Evolutionary conservation across 1,140 invertebrate genomes (phyloP), one percentile per base, ranked within the genome.

Genomic region (Euwallacea similis): DNA sequence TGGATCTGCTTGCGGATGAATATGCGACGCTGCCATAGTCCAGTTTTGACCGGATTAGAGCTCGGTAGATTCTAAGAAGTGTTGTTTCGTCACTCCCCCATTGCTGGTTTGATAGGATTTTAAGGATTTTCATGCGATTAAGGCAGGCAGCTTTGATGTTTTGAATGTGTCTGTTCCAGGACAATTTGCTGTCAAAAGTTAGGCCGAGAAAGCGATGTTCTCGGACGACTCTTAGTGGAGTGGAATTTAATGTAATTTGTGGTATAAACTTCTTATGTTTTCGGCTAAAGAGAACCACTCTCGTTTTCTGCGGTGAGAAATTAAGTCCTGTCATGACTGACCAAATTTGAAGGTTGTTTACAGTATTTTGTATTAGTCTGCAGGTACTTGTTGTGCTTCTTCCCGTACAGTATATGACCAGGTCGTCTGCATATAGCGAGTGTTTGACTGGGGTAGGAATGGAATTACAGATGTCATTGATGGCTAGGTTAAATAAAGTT

Each of bases 21-120:
- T 73, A 73, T 7, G 61, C 21, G 6, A 63, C 41, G 10, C 53
- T 60, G 7, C 64, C 70, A 47, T 72, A 72, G 42, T 72, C 64
- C 7, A 66, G 8, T 54, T 63, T 61, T 47, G 64, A 66, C 67
- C 21, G 21, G 21, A 33, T 33, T 33, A 33, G 21, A 33, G 21
- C 21, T 33, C 21, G 1, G 21, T 33, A 66, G 2, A 72, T 44
- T 15, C 53, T 60, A 10, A 62, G 44, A 6, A 72, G 70, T 53
- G 47, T 43, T 66, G 42, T 10, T 11, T 62, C 56, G 6, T 62
- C 64, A 10, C 21, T 50, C 3, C 69, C 62, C 63, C 69, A 71
- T 42, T 66, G 21, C 10, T 59, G 55, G 15, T 58, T 15, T 47
- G 61, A 4, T 63, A 63, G n/a, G 8, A 50, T 56, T 55, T 66